A percentile compares a stretch with the other conserved stretches of the same genome.
Conservation (phyloP, 1,140 invertebrate species). For the Ctenoplectra terminalis region DNA sequence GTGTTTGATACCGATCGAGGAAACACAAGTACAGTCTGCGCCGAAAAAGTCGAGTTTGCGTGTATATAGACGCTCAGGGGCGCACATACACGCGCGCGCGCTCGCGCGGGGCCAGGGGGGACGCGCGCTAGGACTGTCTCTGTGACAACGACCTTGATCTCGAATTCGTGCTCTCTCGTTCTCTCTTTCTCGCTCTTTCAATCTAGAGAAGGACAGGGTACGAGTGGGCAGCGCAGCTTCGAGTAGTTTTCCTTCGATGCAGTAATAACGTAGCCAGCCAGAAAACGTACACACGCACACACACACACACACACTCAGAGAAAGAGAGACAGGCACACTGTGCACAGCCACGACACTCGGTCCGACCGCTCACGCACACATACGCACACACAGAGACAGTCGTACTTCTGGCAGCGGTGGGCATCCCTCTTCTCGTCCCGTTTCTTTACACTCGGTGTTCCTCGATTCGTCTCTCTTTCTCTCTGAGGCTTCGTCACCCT, state of each 20-base stretch:
- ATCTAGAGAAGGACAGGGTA: neutral
- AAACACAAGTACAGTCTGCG: neutral
- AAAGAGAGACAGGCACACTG: too few species aligned
- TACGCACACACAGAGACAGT: neutral
- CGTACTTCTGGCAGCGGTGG: neutral
- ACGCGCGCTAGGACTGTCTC: constrained; percentile 4
- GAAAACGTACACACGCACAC: neutral
- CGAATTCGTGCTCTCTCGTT: constrained; percentile 42
- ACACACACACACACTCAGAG: neutral
- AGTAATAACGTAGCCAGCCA: constrained; percentile 16
- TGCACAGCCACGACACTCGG: too few species aligned
- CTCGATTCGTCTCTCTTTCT: neutral
- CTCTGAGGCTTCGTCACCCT: neutral
- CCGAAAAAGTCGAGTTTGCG: constrained; percentile 13
- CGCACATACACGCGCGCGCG: neutral
- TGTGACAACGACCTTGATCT: constrained; percentile 61
- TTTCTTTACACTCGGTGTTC: constrained; percentile 1
- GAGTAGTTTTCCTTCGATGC: constrained; percentile 46
- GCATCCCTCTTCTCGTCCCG: constrained; percentile 11
- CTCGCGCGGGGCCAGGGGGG: too few species aligned
- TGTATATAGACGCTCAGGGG: neutral
- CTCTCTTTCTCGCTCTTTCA: neutral
- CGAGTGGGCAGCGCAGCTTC: neutral
- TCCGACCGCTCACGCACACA: neutral
- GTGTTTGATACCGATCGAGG: neutral